Evolutionary conservation across 2,888 invertebrate genomes (phyloP), one percentile per base, ranked within the genome.

Genomic region (Drymonia ruficornis): DNA sequence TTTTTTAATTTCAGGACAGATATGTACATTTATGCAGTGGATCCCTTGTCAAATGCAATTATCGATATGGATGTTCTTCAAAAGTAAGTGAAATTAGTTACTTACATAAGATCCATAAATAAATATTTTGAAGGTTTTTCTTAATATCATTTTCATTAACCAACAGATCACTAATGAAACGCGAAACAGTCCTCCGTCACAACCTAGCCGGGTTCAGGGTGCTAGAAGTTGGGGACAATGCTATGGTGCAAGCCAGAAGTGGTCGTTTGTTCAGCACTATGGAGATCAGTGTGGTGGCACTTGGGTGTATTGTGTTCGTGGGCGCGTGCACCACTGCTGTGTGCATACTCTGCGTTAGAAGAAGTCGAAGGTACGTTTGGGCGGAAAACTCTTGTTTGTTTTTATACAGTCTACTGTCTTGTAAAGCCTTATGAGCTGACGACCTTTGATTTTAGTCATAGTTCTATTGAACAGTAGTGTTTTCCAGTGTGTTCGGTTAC

Each of bases 1-100:
- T 36, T 36, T 36, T 5, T 36, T 7, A 9, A 40, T 94, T 94
- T 63, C 89, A 97, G 97, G 50, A 97, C 97, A 23, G 97, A 97
- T 73, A 94, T 97, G 89, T 97, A 96, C 72, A 93, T 98, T 56
- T 98, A 97, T 76, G 97, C 96, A 2, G 96, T 98, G 18, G 97
- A 97, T 87, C 96, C 96, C 0, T 91, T 95, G 65, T 94, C 96
- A 6, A 97, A 97, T 76, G 94, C 96, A 0, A 95, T 98, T 53
- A 94, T 97, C 46, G 96, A 97, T 76, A 96, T 96, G 94, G 96
- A 96, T 56, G 94, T 95, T 6, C 82, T 97, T 31, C 96, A 96
- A 83, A 95, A 94, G 97, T 97, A 92, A 94, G 94, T 87, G 43
- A 8, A 31, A 23, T 45, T 4, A 34, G 13, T 23, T 45, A 29